Base-by-base conservation (phyloP, 2,888 invertebrate genomes). In the Siphlonurus alternatus region DNA sequence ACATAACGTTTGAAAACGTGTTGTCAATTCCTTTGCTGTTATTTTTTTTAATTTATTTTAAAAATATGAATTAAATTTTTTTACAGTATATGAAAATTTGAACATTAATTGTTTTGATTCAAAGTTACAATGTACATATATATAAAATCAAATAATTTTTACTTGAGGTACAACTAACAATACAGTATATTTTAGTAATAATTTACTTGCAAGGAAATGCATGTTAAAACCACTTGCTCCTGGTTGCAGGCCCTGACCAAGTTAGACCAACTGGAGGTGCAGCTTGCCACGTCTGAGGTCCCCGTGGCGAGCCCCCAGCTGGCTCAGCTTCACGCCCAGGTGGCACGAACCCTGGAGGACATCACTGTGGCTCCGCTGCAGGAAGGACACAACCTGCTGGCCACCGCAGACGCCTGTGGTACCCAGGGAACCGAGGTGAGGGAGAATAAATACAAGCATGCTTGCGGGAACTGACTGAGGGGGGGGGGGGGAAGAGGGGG, bases 201-300 rank as follows among this genome's bases (percentile, higher is more conserved):
- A n/a, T n/a, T n/a, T n/a, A n/a, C n/a, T n/a, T n/a, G n/a, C n/a
- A n/a, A n/a, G n/a, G n/a, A n/a, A n/a, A n/a, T n/a, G n/a, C n/a
- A n/a, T n/a, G n/a, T n/a, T n/a, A n/a, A n/a, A n/a, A n/a, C n/a
- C n/a, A n/a, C n/a, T n/a, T n/a, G n/a, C n/a, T n/a, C n/a, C n/a
- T n/a, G n/a, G n/a, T n/a, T n/a, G n/a, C 71, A 88, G 83, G 88
- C 87, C 56, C 76, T 86, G 61, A 82, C 80, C 61, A 86, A 86
- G 72, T 75, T 89, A 69, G 86, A 88, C 72, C 86, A 88, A 73
- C 76, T 89, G 25, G 88, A 89, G 76, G 81, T 85, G 68, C 86
- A 88, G 72, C 72, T 89, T 67, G 83, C 82, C 61, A 83, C 81
- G 61, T 80, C 81, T 60, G 83, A 85, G 70, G 74, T 85, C 71